These are phyloP conservation scores for Himalopsyche kuldschensis DNA, from an alignment of 2,888 invertebrate species.

Conservation along the genomic window DNA sequence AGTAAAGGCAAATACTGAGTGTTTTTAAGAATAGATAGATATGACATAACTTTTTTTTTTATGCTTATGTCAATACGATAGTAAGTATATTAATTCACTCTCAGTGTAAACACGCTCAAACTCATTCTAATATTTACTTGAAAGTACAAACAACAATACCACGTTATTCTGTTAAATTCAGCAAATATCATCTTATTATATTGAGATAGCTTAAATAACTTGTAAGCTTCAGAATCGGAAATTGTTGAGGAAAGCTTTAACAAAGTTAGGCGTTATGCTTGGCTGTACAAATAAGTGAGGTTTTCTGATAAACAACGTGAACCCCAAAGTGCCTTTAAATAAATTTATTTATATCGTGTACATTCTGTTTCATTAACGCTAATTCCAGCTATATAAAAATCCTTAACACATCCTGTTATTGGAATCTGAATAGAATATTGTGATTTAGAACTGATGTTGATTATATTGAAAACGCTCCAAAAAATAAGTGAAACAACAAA, in stretches of 20 bases:
- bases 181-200: not conserved
- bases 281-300: slow-evolving; percentile 23
- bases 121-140: too few relatives aligned
- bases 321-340: not conserved
- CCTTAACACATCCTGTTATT: too few relatives aligned
- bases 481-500: too few relatives aligned
- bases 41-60: too few relatives aligned
- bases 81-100: too few relatives aligned
- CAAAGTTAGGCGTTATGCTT: not conserved
- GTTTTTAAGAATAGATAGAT: too few relatives aligned
- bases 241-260: not conserved
- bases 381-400: not conserved
- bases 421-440: too few relatives aligned
- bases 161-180: not conserved
- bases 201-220: not conserved
- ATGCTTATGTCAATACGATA: too few relatives aligned
- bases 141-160: not conserved
- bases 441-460: too few relatives aligned
- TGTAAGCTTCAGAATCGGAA: not conserved
- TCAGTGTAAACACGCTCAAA: too few relatives aligned
- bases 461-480: too few relatives aligned
- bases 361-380: not conserved
- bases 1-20: too few relatives aligned
- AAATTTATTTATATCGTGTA: not conserved
- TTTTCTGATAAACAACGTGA: slow-evolving; percentile 21